Evolutionary conservation across 2,888 invertebrate species (phyloP).

Genomic region (Rhamphomyia laevipes): DNA sequence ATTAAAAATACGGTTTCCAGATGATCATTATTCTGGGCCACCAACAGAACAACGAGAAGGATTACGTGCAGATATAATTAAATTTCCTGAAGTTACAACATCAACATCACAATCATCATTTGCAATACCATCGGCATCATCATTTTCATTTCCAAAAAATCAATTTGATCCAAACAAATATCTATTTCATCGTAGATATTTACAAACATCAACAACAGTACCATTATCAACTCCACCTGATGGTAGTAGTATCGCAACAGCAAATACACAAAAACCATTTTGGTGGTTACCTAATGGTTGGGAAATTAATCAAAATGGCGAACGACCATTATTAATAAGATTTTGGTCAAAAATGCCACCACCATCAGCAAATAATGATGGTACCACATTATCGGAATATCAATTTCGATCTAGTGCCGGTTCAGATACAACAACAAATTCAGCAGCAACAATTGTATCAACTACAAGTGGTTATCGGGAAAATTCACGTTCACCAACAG

Average conservation of each 20-base stretch:
- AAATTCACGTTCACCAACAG: conserved; percentile 15
- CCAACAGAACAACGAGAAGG: neutral
- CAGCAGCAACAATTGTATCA: conserved; percentile 1
- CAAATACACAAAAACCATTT: conserved; percentile 21
- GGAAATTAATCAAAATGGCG: conserved; percentile 26
- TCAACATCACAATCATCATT: neutral
- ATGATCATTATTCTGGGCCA: neutral
- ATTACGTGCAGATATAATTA: conserved; percentile 4
- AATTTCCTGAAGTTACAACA: conserved; percentile 11
- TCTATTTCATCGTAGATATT: neutral
- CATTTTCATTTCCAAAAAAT: neutral
- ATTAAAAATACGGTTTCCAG: conserved; percentile 7
- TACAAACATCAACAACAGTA: neutral
- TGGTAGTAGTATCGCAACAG: neutral
- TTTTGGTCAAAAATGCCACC: conserved; percentile 26
- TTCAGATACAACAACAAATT: neutral
- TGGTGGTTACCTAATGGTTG: conserved; percentile 36
- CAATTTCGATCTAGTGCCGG: neutral
- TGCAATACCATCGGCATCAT: neutral
- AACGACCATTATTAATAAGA: conserved; percentile 28
- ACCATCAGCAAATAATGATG: neutral
- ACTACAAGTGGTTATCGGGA: conserved; percentile 11
- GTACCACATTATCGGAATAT: neutral
- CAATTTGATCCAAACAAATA: neutral
- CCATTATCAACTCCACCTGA: neutral